Evolutionary conservation across 2,113 vertebrate genomes (phyloP).

Genomic region (Campylomormyrus tamandua): DNA sequence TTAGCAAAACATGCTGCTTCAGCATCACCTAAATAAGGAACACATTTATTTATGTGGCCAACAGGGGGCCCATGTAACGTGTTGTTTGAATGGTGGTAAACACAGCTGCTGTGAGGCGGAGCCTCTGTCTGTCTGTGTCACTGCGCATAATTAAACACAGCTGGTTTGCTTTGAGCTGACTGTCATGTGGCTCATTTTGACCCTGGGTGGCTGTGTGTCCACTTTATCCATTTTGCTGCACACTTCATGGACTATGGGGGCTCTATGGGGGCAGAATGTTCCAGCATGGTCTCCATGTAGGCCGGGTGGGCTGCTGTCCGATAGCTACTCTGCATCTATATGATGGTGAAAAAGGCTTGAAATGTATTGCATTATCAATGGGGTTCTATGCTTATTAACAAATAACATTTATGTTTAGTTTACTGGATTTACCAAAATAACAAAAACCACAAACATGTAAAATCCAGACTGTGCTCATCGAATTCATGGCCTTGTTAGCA

Average conservation of each 20-base stretch:
- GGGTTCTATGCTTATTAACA: not conserved
- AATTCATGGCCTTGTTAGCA: not conserved
- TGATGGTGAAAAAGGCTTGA: not conserved
- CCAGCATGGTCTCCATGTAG: not conserved
- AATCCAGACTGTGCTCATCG: not conserved
- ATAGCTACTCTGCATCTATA: not conserved
- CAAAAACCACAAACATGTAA: not conserved
- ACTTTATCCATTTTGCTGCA: conserved; percentile 31
- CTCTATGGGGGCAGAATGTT: conserved; percentile 28
- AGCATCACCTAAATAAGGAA: not conserved
- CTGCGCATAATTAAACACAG: not conserved
- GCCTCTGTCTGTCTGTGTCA: not conserved
- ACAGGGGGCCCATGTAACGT: not conserved
- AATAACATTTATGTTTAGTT: not conserved
- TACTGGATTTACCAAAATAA: not conserved
- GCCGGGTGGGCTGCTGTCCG: not conserved
- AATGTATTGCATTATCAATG: not conserved
- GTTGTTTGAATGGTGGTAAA: not conserved
- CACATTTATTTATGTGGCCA: not conserved
- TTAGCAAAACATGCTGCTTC: not conserved
- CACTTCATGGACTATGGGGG: conserved; percentile 12
- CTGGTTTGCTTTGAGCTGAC: not conserved
- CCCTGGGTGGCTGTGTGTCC: not conserved
- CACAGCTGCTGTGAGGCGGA: not conserved
- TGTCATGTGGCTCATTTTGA: not conserved